Conservation (phyloP, 2,888 invertebrate species). For the Parnassius orleans region DNA sequence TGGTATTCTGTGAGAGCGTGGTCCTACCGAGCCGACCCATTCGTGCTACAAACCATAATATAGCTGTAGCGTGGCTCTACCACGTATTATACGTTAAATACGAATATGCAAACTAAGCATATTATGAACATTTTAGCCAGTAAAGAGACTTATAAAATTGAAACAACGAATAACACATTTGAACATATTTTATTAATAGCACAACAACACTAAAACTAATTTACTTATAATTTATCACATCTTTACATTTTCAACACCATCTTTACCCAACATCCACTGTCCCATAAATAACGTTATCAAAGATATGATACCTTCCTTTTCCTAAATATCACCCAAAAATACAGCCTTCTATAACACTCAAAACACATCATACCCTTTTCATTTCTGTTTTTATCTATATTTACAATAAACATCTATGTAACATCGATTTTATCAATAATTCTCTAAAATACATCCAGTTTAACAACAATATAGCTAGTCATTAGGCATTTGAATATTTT, state of each 20-base stretch:
- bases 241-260: slow-evolving; percentile 57
- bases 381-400: slow-evolving; percentile 65
- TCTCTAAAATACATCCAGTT: slow-evolving; percentile 79
- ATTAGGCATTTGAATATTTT: slow-evolving; percentile 58
- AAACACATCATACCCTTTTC: slow-evolving; percentile 58
- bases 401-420: slow-evolving; percentile 80
- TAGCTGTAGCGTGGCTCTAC: too few species aligned
- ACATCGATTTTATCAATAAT: slow-evolving; percentile 80
- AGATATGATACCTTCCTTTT: slow-evolving; percentile 69
- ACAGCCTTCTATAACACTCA: slow-evolving; percentile 78
- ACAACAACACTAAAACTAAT: slow-evolving; percentile 79
- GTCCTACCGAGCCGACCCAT: too few species aligned
- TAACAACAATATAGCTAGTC: slow-evolving; percentile 71
- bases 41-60: too few species aligned
- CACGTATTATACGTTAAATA: too few species aligned
- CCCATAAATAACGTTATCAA: slow-evolving; percentile 63
- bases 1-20: too few species aligned
- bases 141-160: slow-evolving; percentile 13
- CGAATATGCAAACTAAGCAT: too few species aligned
- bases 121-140: background rate
- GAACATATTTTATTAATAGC: slow-evolving; percentile 80
- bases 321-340: slow-evolving; percentile 80
- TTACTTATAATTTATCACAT: slow-evolving; percentile 68
- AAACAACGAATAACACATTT: slow-evolving; percentile 60
- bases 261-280: slow-evolving; percentile 41